Evolutionary conservation across 2,113 vertebrate genomes (phyloP), one percentile per base, ranked within the genome.

Genomic region (Trematomus loennbergii): DNA sequence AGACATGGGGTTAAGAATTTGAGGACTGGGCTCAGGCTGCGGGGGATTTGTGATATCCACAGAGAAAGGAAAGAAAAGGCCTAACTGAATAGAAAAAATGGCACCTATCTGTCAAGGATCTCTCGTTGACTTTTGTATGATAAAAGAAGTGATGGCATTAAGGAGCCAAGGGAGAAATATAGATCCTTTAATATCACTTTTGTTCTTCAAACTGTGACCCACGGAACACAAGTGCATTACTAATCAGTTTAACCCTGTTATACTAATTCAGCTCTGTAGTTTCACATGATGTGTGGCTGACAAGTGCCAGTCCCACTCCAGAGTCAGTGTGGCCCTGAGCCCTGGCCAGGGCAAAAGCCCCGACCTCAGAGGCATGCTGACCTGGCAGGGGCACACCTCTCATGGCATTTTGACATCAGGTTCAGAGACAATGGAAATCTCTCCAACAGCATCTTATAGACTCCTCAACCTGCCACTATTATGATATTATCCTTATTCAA

Each of bases 181-280:
- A 91, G 87, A 92, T 91, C 89, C 89, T 88, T 93, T 94, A 94
- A 94, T 94, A 92, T 94, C 83, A 91, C 93, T 92, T 94, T 94
- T 95, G 93, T 94, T 94, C 90, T 94, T 93, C 88, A 87, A 77
- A 91, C 91, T 89, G 89, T 94, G 94, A 94, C 94, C 91, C 76
- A 84, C 75, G 75, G 87, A 93, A 91, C 92, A 93, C 83, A 92
- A 94, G 92, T 91, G 93, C 94, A 94, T 94, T 87, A 89, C 93
- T 95, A 95, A 95, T 95, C 94, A 95, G 92, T 95, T 95, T 93
- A 94, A 94, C 92, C 92, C 92, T 91, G 87, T 86, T 84, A 86
- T 86, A 87, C 76, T 76, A 74, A 68, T 85, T 91, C 91, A 89
- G 65, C 90, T 87, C 90, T 88, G 83, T 84, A 90, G 89, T 80